A percentile compares a stretch with the other conserved stretches of the same genome.
Evolutionary conservation across 2,797 vertebrate species (phyloP).

Genomic region (Limosa lapponica): DNA sequence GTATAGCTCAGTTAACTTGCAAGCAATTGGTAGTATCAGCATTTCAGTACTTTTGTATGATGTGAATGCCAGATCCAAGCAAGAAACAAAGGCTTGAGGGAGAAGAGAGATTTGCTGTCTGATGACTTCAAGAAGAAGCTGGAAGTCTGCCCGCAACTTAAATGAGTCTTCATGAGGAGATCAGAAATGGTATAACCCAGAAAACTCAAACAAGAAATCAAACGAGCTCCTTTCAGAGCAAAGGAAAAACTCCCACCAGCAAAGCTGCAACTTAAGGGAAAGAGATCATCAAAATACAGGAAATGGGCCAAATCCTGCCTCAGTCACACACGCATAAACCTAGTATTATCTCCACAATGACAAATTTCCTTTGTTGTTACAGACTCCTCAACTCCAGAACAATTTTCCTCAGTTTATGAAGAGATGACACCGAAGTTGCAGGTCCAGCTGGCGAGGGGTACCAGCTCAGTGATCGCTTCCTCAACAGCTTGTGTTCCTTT

Average conservation of each 20-base stretch:
- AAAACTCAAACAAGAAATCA: constrained; percentile 19
- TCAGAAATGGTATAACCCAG: neutral
- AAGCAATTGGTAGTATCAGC: neutral
- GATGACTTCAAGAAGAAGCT: constrained; percentile 14
- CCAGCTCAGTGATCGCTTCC: neutral
- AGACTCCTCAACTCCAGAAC: neutral
- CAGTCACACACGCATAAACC: neutral
- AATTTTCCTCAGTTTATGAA: neutral
- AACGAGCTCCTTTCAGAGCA: neutral
- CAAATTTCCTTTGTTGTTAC: neutral
- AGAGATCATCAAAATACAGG: neutral
- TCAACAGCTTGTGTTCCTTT: neutral
- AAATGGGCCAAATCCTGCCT: neutral
- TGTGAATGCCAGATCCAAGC: neutral
- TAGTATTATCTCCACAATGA: neutral
- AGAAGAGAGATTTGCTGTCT: constrained; percentile 3
- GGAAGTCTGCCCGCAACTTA: neutral
- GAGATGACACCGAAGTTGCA: neutral
- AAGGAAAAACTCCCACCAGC: neutral
- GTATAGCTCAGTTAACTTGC: neutral
- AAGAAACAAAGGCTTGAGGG: constrained; percentile 1
- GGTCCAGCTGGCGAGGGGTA: neutral
- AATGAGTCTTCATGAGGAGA: neutral
- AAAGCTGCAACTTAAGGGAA: neutral
- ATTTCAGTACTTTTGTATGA: neutral